Percentiles rank a stretch among this genome's conserved stretches.
Conservation (phyloP, 2,113 vertebrate genomes). For the Ochotona princeps region DNA sequence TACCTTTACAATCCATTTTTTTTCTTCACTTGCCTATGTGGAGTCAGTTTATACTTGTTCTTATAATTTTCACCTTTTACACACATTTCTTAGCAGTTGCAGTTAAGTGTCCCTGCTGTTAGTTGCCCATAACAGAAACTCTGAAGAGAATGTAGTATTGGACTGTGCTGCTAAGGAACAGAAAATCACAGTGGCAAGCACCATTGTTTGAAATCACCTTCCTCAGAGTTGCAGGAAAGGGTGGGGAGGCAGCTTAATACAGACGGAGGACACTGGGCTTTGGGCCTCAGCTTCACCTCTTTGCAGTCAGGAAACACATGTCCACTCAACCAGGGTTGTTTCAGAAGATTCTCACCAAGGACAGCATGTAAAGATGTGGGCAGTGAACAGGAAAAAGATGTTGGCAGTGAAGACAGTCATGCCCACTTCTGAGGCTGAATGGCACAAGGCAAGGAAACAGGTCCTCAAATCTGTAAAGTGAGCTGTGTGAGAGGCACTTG, state of each 20-base stretch:
- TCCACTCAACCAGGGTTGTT: not conserved
- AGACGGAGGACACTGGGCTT: not conserved
- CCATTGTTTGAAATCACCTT: not conserved
- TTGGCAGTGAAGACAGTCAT: not conserved
- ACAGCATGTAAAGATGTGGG: not conserved
- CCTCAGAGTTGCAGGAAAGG: not conserved
- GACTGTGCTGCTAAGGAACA: not conserved
- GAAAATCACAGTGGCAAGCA: not conserved
- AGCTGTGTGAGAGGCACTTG: not conserved
- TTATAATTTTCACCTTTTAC: constrained; percentile 5
- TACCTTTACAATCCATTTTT: not conserved
- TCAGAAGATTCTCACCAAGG: not conserved
- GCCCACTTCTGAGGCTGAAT: not conserved
- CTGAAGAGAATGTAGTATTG: constrained; percentile 1
- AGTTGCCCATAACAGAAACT: not conserved
- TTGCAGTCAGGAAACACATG: not conserved
- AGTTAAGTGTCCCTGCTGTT: not conserved
- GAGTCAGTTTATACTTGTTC: not conserved
- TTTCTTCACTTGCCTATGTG: not conserved
- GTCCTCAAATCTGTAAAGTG: not conserved
- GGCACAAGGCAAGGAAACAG: not conserved
- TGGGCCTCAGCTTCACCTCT: not conserved
- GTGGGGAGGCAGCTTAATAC: not conserved
- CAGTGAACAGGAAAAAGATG: not conserved
- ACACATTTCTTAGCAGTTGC: constrained; percentile 26